Evolutionary conservation across 92 coral and sea anemone species (phyloP), one percentile per base, ranked within the genome.

Genomic region (Palythoa grandiflora): DNA sequence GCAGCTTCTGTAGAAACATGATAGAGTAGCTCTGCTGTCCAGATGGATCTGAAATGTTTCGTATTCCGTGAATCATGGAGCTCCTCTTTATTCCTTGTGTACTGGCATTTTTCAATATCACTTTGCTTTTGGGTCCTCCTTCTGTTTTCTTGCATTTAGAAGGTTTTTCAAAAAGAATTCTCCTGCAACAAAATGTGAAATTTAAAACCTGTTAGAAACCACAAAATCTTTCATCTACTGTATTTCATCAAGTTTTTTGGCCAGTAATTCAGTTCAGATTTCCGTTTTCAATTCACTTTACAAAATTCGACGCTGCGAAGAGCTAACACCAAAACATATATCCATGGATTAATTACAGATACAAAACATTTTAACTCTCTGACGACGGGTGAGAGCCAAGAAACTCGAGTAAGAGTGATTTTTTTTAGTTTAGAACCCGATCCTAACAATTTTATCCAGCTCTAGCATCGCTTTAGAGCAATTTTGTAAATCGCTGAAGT

Each of bases 111-210:
- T 36, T n/a, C 36, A 35, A 63, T 14, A 71, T 73, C 20, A 73
- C 16, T 21, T 12, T 17, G 74, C 14, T 47, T 80, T 40, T 44
- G 85, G 39, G 17, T 63, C 73, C 63, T 8, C 20, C 39, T 15
- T 68, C 19, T 80, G 74, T 40, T n/a, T 80, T 78, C 96, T 87
- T 77, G 91, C 87, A 51, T 93, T 90, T 50, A 96, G 89, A 84
- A 96, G 88, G 71, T 96, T 96, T 47, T 92, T 92, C 83, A 96
- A 80, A 71, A 70, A 96, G 94, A 96, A 96, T 80, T 96, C 98
- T 2, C 98, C 98, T 96, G 87, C 52, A 65, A 1, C 54, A 36
- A 28, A 50, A 66, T 12, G 9, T 77, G n/a, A 88, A 13, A 9
- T 1, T 13, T 0, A 40, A 35, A 54, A 44, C 13, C 40, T 9